A percentile compares a stretch with the other conserved stretches of the same genome.
Evolutionary conservation across 2,797 vertebrate genomes (phyloP).

Genomic region (Pseudochirops cupreus): DNA sequence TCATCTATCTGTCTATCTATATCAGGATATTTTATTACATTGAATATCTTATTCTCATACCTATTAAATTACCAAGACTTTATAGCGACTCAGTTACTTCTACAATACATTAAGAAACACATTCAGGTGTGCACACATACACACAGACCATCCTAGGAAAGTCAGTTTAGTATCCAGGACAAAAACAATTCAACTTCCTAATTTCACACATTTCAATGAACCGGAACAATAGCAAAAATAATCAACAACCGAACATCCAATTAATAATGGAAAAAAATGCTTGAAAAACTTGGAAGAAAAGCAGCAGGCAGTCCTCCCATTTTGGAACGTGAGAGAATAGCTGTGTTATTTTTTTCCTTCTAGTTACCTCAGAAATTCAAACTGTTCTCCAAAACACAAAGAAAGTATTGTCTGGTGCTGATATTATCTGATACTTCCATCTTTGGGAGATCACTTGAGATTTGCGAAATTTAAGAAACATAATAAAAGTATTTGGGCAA

Average conservation of each 20-base stretch:
- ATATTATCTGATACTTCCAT: not conserved
- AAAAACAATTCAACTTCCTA: constrained; percentile 55
- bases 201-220: not conserved
- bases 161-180: constrained; percentile 32
- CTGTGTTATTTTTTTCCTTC: not conserved
- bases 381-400: constrained; percentile 3
- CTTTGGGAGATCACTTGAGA: constrained; percentile 10
- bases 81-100: not conserved
- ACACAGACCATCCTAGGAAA: constrained; percentile 56
- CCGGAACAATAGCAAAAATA: not conserved
- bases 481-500: not conserved
- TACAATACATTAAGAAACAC: not conserved
- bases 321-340: not conserved
- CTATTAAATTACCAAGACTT: not conserved
- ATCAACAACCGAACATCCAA: not conserved
- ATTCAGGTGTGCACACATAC: not conserved
- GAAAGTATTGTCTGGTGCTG: not conserved
- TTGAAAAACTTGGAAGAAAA: not conserved
- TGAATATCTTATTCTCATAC: not conserved
- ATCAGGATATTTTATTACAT: not conserved
- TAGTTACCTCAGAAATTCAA: constrained; percentile 24
- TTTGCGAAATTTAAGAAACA: constrained; percentile 5
- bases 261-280: not conserved
- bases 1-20: no score
- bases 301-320: not conserved